Evolutionary conservation across 2,888 invertebrate genomes (phyloP).

Genomic region (Epirrhoe tristata): DNA sequence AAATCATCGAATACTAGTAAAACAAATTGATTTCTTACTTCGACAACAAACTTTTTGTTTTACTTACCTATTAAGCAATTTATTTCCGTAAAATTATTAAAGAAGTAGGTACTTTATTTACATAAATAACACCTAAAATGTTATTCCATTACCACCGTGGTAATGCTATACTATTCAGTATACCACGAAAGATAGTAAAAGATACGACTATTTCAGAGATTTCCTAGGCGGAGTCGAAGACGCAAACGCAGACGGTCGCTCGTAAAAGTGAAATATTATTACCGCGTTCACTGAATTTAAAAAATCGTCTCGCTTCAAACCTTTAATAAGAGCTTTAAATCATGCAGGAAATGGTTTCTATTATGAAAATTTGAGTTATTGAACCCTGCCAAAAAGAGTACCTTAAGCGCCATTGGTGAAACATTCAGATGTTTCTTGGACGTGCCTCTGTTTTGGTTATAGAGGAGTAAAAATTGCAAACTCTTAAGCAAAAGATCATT

Average conservation of each 20-base stretch:
- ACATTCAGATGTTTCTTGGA: background rate
- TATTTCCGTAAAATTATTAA: too few relatives aligned
- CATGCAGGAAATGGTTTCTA: conserved; percentile 51
- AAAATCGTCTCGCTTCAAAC: conserved; percentile 66
- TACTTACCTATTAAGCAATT: too few relatives aligned
- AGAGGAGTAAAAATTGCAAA: background rate
- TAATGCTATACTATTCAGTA: too few relatives aligned
- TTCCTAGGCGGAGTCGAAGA: conserved; percentile 73
- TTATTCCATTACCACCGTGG: conserved; percentile 47
- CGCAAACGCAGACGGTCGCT: conserved; percentile 73
- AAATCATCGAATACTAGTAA: too few relatives aligned
- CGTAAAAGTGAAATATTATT: conserved; percentile 83
- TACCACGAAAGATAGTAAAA: conserved; percentile 62
- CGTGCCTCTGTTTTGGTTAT: background rate
- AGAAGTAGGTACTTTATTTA: too few relatives aligned
- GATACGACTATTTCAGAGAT: conserved; percentile 75
- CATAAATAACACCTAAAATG: too few relatives aligned
- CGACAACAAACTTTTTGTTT: too few relatives aligned
- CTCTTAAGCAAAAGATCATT: background rate
- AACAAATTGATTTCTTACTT: too few relatives aligned
- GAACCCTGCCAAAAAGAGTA: conserved; percentile 32
- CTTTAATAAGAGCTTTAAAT: conserved; percentile 65
- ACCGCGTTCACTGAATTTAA: conserved; percentile 80
- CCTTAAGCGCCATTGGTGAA: background rate
- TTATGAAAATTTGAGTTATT: conserved; percentile 43